A percentile compares a stretch with the other conserved stretches of the same genome.
Evolutionary conservation across 2,113 vertebrate species (phyloP).

Genomic region (Actinemys pallida): DNA sequence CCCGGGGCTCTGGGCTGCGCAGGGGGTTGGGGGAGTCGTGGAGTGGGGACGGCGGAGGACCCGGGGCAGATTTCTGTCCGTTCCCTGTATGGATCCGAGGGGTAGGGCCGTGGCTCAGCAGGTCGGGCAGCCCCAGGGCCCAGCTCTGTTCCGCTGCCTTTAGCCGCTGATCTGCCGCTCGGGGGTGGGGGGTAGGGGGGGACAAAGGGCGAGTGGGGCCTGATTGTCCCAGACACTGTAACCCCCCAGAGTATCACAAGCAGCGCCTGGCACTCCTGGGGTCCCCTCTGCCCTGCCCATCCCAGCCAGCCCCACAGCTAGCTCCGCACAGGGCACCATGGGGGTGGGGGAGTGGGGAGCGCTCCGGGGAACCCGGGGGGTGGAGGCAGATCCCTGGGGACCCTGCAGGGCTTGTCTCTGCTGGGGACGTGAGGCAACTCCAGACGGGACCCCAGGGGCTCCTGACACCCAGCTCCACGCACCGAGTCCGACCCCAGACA

Average conservation of each 20-base stretch:
- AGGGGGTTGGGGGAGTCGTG: not conserved
- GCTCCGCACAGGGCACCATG: not conserved
- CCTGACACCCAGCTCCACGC: no score
- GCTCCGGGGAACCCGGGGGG: no score
- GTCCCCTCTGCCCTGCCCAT: no score
- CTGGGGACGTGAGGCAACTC: no score
- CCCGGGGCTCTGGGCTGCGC: not conserved
- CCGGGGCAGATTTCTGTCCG: not conserved
- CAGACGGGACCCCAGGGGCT: not conserved
- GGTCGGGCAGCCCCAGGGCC: no score
- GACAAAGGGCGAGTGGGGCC: not conserved
- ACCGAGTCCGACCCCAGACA: no score
- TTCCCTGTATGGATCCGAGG: not conserved
- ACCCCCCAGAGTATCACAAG: not conserved
- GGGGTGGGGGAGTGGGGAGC: not conserved
- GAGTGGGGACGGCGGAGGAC: not conserved
- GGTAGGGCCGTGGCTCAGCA: no score
- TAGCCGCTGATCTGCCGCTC: not conserved
- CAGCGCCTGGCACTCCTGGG: not conserved
- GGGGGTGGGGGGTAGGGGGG: no score
- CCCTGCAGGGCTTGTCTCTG: not conserved
- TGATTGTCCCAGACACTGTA: not conserved
- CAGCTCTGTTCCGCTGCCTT: not conserved
- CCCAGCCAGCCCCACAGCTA: no score
- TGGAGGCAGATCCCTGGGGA: no score